Evolutionary conservation across 2,113 vertebrate species (phyloP), one percentile per base, ranked within the genome.

Genomic region (Thryonomys swinderianus): DNA sequence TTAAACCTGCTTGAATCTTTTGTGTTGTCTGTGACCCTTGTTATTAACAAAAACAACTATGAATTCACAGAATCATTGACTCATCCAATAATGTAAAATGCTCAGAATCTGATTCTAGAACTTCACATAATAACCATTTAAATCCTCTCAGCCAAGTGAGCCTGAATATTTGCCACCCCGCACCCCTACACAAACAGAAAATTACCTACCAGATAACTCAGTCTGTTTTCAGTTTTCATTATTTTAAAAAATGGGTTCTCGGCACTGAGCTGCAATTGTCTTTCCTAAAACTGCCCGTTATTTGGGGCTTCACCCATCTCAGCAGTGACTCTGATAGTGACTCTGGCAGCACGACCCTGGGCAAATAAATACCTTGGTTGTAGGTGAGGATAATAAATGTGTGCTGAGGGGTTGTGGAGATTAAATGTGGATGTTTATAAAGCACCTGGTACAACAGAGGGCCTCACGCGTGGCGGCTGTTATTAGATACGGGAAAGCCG

Each of bases 401-500:
- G 48, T 53, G 30, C 80, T 42, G 59, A 0, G 78, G 76, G 32
- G 4, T 10, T n/a, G 9, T 83, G 55, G 32, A 81, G 61, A 87
- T 80, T 32, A 61, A 93, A 45, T 23, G 27, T 53, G 4, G n/a
- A 34, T 57, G 42, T 81, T 48, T 23, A 40, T 25, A 89, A 91
- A 95, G 93, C 91, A 83, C 74, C 96, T 71, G 82, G 37, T 88
- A 80, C 82, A 48, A 67, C 55, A 90, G 9, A 27, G 82, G 87
- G 59, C 34, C 67, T 64, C 11, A 0, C 5, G n/a, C n/a, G n/a
- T 10, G 5, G 9, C 7, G 48, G 45, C 81, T 64, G 78, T 53
- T 20, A 7, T 16, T 3, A 13, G 85, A 40, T 73, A 42, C 0
- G 37, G 27, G 61, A 87, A 87, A 23, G 18, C 64, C 21, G 73